Evolutionary conservation across 2,797 vertebrate species (phyloP).

Genomic region (Coregonus sp.): DNA sequence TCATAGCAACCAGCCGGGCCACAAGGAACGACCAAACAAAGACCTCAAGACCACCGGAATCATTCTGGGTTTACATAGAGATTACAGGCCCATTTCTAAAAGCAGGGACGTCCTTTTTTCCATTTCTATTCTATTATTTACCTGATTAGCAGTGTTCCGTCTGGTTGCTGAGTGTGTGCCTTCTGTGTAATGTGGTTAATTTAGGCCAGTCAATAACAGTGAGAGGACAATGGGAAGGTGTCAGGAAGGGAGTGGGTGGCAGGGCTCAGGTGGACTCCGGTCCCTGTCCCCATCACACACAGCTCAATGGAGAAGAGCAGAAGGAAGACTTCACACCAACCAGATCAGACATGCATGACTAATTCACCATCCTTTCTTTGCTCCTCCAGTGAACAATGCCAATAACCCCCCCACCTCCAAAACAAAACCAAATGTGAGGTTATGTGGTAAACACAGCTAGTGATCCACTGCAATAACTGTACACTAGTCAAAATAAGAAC

Average conservation of each 20-base stretch:
- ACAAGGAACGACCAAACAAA: constrained; percentile 65
- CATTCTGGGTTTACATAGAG: constrained; percentile 9
- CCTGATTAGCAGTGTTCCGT: constrained; percentile 7
- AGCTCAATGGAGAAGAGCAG: constrained; percentile 15
- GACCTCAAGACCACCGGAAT: constrained; percentile 32
- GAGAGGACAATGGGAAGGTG: background rate
- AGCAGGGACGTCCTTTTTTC: constrained; percentile 10
- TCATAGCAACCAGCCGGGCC: constrained; percentile 62
- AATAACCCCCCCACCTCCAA: background rate
- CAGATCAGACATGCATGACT: constrained; percentile 31
- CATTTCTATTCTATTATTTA: constrained; percentile 12
- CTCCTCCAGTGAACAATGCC: background rate
- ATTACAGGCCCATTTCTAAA: constrained; percentile 18
- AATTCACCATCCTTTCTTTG: constrained; percentile 14
- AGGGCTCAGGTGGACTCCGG: constrained; percentile 8
- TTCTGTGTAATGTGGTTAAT: constrained; percentile 8
- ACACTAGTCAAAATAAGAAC: background rate
- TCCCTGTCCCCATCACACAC: constrained; percentile 14
- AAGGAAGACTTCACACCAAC: constrained; percentile 40
- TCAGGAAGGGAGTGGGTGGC: constrained; percentile 13
- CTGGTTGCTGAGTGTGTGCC: constrained; percentile 11
- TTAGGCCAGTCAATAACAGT: background rate
- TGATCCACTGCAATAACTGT: constrained; percentile 7
- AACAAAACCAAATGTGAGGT: constrained; percentile 4
- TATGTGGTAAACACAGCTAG: background rate